These are phyloP conservation scores for Myzus persicae DNA, from an alignment of 1,140 invertebrate genomes.

Conservation along the genomic window DNA sequence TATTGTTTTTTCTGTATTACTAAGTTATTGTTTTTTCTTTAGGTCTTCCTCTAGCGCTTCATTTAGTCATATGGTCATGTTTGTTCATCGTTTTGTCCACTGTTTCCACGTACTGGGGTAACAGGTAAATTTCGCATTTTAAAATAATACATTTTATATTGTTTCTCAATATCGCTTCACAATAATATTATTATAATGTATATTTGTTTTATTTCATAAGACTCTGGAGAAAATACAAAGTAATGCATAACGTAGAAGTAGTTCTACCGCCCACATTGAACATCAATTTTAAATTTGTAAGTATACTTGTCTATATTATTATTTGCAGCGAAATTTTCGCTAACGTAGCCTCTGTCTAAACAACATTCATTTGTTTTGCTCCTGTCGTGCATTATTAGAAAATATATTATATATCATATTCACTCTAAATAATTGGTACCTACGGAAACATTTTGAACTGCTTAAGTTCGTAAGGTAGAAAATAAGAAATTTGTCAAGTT, in stretches of 20 bases:
- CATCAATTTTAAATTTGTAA: conserved; percentile 37
- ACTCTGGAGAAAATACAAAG: conserved; percentile 66
- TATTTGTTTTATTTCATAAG: conserved; percentile 62
- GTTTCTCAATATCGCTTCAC: not conserved
- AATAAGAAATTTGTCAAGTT: not conserved
- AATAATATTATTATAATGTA: not conserved
- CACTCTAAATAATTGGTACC: not conserved
- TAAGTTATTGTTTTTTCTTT: conserved; percentile 46
- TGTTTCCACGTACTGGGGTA: not conserved
- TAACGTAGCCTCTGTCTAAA: not conserved
- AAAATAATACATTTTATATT: not conserved
- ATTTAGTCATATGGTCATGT: conserved; percentile 62
- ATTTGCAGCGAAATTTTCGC: not conserved
- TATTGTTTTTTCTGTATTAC: not conserved
- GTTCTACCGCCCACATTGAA: conserved; percentile 69
- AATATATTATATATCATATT: not conserved
- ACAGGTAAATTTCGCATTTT: not conserved
- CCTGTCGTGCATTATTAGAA: not conserved
- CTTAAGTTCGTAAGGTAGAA: not conserved
- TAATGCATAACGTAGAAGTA: conserved; percentile 68
- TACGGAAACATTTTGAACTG: not conserved
- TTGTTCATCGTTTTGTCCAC: conserved; percentile 51
- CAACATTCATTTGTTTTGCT: not conserved
- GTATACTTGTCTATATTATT: conserved; percentile 3
- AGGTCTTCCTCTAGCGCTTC: conserved; percentile 62